phyloP scores from a whole-genome alignment of 2,113 vertebrate species.

The Turdus rufiventris region DNA sequence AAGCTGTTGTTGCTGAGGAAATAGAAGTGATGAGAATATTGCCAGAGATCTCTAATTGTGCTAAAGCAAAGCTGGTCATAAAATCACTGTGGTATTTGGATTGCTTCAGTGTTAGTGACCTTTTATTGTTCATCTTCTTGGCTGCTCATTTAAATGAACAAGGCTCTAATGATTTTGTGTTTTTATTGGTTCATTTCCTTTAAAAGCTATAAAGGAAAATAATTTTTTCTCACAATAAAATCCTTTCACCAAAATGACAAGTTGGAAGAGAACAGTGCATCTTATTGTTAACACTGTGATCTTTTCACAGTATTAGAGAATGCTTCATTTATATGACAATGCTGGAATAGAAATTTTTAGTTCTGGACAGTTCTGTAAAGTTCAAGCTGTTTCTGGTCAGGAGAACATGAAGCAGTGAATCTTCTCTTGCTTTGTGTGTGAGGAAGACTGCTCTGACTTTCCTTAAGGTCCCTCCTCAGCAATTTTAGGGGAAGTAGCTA shows the following conservation, averaged over 20 bases:
- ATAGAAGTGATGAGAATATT: not conserved
- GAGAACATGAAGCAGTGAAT: not conserved
- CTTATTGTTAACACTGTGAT: not conserved
- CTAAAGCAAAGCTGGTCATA: not conserved
- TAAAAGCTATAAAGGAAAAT: slow-evolving; percentile 1
- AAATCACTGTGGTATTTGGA: not conserved
- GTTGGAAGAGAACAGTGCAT: not conserved
- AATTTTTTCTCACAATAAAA: not conserved
- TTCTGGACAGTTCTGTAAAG: not conserved
- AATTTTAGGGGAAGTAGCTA: not conserved
- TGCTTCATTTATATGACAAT: not conserved
- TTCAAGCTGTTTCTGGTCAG: not conserved
- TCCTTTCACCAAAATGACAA: not conserved
- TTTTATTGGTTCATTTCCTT: slow-evolving; percentile 29
- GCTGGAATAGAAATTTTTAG: not conserved
- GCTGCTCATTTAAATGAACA: not conserved
- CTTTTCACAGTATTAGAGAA: not conserved
- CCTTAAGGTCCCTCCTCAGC: not conserved
- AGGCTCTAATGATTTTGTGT: not conserved
- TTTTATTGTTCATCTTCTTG: not conserved
- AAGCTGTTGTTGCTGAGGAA: not conserved
- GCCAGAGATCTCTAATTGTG: not conserved
- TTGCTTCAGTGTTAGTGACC: not conserved
- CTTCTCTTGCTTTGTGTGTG: not conserved
- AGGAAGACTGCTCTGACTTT: not conserved